phyloP scores from a whole-genome alignment of 1,140 invertebrate species.

The Hestina assimilis region DNA sequence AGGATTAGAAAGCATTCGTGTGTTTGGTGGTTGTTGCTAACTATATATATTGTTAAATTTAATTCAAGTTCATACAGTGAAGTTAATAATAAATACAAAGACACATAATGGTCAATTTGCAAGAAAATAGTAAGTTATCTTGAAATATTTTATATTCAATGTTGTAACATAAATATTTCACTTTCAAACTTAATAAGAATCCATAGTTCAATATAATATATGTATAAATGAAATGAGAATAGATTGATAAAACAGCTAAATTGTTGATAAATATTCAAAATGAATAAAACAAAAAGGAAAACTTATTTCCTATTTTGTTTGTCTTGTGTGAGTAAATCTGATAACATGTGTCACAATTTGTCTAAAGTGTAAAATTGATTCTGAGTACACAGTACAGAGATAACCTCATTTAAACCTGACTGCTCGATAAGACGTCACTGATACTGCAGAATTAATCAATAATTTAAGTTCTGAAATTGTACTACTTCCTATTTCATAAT shows the following conservation, averaged over 20 bases:
- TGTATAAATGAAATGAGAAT: no score
- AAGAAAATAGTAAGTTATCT: conserved; percentile 24
- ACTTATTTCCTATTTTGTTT: no score
- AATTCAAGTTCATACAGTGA: no score
- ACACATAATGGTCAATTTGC: conserved; percentile 24
- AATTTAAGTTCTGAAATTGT: no score
- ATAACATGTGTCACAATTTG: conserved; percentile 1
- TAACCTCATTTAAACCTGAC: conserved; percentile 13
- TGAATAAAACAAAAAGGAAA: no score
- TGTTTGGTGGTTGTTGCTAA: conserved; percentile 4
- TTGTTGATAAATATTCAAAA: neutral
- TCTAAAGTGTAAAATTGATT: conserved; percentile 3
- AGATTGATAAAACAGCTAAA: no score
- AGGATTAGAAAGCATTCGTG: conserved; percentile 29
- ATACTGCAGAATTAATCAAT: no score
- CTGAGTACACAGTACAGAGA: neutral
- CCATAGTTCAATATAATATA: no score
- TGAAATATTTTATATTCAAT: neutral
- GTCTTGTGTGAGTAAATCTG: neutral
- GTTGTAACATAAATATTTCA: neutral
- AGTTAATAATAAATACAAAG: neutral
- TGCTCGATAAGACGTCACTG: neutral
- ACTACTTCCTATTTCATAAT: no score
- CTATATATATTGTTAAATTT: neutral
- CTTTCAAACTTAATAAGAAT: neutral